Base-by-base conservation (phyloP, 2,797 vertebrate species). In the Falco rusticolus region DNA sequence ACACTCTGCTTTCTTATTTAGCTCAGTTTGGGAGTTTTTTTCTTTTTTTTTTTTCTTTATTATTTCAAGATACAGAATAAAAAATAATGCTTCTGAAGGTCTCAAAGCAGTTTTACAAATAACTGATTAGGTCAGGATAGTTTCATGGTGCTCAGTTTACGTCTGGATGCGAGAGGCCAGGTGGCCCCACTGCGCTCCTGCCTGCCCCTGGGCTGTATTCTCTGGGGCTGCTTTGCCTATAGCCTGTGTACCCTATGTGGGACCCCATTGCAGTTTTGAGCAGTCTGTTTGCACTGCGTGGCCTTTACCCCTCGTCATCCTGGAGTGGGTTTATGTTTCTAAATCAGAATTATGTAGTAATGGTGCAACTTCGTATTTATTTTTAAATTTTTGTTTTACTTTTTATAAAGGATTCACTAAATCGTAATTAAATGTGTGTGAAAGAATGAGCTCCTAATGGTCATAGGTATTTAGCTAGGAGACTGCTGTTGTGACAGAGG, bases 341-440 rank as follows among this genome's bases (percentile, higher is more conserved):
- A 3, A 5, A 4, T 5, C 68, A 57, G 10, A 14, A 3, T 26
- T 13, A 2, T 1, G 5, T 0, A 13, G 59, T 54, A 14, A 3
- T 8, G 2, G 20, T 18, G 33, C 39, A n/a, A 3, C 13, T 61
- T 12, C 2, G 0, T 21, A 3, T 26, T 45, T 18, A 5, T 22
- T 53, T 59, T 14, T 20, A 6, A 51, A 85, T 29, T 61, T 17
- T 20, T 24, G 26, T 57, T 69, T n/a, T 45, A 11, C 28, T 57
- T 45, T 7, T 3, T 29, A 8, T 0, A 16, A 41, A 78, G 34
- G 14, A 4, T 17, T 63, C 65, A 16, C 24, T 34, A 13, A 9
- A 47, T 29, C 2, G 3, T 13, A 33, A 2, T 9, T 14, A 10
- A 28, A 6, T 4, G 24, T 24, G 31, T 65, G 31, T 37, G 87